These are phyloP conservation scores for Phenganax stokvisi DNA, from an alignment of 92 coral and sea anemone genomes.

Conservation along the genomic window DNA sequence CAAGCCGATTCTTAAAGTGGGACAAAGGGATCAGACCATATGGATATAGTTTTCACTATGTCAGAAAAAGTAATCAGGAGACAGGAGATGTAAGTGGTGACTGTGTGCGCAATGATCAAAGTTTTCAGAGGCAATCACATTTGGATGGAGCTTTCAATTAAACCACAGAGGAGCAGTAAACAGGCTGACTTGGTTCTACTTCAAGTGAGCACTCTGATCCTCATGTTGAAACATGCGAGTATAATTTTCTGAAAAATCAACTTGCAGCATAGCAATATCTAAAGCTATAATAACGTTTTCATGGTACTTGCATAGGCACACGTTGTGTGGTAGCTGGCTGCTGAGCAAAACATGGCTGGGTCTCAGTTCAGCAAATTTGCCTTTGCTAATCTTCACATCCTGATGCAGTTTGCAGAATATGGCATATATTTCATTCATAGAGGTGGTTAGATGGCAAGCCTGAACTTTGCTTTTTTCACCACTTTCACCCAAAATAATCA, in stretches of 20 bases:
- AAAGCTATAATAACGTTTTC: too few species aligned
- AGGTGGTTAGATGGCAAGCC: too few species aligned
- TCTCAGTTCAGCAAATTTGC: too few species aligned
- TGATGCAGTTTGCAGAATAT: too few species aligned
- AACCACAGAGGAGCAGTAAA: slow-evolving; percentile 42
- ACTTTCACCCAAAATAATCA: too few species aligned
- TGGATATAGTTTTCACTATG: slow-evolving; percentile 48
- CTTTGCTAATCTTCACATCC: too few species aligned
- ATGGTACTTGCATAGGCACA: too few species aligned
- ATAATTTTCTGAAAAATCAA: slow-evolving; percentile 38
- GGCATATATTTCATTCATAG: too few species aligned
- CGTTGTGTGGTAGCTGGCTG: too few species aligned
- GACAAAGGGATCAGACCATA: slow-evolving; percentile 51
- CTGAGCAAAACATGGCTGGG: too few species aligned
- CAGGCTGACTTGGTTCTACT: slow-evolving; percentile 43
- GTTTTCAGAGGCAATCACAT: slow-evolving; percentile 45
- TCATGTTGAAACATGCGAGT: slow-evolving; percentile 43
- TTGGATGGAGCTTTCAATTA: slow-evolving; percentile 40
- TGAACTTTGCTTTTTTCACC: too few species aligned
- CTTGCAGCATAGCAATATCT: slow-evolving; percentile 24
- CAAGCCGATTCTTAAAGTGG: slow-evolving; percentile 38
- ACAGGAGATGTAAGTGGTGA: slow-evolving; percentile 41
- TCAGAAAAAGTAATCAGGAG: slow-evolving; percentile 46
- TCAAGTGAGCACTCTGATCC: slow-evolving; percentile 40
- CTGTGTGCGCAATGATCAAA: slow-evolving; percentile 46